phyloP scores from a whole-genome alignment of 2,113 vertebrate genomes.

The Mastomys coucha region DNA sequence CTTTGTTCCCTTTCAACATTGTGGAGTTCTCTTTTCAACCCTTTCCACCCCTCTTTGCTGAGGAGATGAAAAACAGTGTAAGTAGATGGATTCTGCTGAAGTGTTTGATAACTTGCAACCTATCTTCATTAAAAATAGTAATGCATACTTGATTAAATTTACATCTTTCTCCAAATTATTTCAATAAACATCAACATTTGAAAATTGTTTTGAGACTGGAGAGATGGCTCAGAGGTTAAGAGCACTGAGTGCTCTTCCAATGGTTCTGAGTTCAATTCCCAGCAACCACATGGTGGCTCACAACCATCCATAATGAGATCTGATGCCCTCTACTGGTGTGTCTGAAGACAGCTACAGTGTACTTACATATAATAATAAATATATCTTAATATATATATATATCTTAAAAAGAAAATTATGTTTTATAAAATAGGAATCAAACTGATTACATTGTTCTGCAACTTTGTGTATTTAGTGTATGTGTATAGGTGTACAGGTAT shows the following conservation, averaged over 20 bases:
- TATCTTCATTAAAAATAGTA: neutral
- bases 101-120: neutral
- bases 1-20: conserved; percentile 88
- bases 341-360: no score
- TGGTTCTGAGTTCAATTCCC: no score
- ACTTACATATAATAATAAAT: no score
- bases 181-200: neutral
- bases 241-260: no score
- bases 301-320: no score
- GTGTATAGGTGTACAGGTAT: no score
- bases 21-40: conserved; percentile 87
- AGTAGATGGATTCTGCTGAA: neutral
- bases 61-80: conserved; percentile 80
- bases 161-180: neutral
- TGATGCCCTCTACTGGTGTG: no score
- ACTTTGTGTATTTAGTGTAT: neutral
- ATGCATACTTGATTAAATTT: conserved; percentile 1
- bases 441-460: neutral
- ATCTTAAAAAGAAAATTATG: neutral
- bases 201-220: neutral
- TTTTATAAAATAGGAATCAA: conserved; percentile 54
- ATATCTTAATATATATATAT: no score
- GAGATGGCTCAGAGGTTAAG: no score
- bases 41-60: conserved; percentile 23
- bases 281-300: no score